Conservation (phyloP, 2,113 vertebrate genomes). For the Urocitellus parryii region DNA sequence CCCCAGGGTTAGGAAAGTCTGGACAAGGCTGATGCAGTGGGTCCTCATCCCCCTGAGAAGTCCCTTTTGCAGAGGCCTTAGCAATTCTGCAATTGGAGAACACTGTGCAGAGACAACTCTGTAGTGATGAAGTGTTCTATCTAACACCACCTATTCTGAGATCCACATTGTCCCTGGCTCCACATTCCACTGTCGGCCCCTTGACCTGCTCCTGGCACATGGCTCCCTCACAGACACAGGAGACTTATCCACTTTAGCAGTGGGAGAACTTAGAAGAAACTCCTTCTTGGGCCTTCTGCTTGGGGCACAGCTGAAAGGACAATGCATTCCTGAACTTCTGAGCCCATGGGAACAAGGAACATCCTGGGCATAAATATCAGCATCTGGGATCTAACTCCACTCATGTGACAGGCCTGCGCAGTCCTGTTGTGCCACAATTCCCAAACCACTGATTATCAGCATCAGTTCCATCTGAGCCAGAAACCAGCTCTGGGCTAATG, state of each 20-base stretch:
- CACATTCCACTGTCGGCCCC: neutral
- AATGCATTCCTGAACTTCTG: fast-evolving
- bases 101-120: neutral
- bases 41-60: neutral
- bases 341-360: fast-evolving
- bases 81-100: neutral
- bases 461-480: neutral
- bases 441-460: fast-evolving
- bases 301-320: neutral
- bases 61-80: neutral
- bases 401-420: fast-evolving
- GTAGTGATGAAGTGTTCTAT: neutral
- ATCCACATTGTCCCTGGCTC: neutral
- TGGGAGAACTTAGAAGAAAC: neutral
- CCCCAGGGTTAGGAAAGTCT: neutral
- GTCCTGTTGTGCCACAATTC: neutral
- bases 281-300: neutral
- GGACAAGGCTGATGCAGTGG: fast-evolving
- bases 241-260: neutral
- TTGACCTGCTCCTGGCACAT: neutral
- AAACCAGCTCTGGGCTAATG: neutral
- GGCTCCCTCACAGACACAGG: neutral
- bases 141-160: neutral
- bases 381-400: fast-evolving
- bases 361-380: neutral